phyloP scores from a whole-genome alignment of 2,888 invertebrate species.

The Polyommatus iphigenia region DNA sequence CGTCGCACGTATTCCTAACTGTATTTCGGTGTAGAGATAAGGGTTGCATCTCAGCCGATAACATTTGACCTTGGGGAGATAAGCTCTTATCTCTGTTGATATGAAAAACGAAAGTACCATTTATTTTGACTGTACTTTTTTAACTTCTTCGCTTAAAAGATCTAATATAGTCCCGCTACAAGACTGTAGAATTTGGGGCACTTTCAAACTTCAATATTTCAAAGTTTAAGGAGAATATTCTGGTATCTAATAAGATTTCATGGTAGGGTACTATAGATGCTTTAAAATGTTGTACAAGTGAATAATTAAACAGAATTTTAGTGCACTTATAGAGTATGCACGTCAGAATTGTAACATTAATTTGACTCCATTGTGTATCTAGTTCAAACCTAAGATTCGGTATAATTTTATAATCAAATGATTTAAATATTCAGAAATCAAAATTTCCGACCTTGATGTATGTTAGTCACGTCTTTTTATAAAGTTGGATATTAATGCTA shows the following conservation, averaged over 20 bases:
- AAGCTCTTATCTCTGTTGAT: not conserved
- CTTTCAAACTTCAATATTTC: not conserved
- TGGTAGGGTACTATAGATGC: not conserved
- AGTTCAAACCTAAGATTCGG: not conserved
- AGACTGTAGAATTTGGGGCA: not conserved
- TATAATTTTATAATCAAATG: not conserved
- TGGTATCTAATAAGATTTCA: no score
- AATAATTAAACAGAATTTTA: not conserved
- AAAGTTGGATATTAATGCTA: conserved; percentile 18
- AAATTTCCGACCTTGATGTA: conserved; percentile 12
- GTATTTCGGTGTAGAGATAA: not conserved
- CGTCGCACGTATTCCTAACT: not conserved
- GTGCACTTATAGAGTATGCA: not conserved
- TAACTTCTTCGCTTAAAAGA: not conserved
- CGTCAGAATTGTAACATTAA: not conserved
- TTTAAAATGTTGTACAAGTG: not conserved
- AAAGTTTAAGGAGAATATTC: not conserved
- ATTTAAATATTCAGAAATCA: not conserved
- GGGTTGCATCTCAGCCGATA: not conserved
- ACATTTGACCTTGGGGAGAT: conserved; percentile 6
- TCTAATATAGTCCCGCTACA: no score
- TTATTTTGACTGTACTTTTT: not conserved
- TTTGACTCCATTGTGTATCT: not conserved
- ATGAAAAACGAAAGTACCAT: not conserved
- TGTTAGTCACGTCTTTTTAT: conserved; percentile 27